phyloP scores from a whole-genome alignment of 2,113 vertebrate genomes.

The Carlito syrichta region DNA sequence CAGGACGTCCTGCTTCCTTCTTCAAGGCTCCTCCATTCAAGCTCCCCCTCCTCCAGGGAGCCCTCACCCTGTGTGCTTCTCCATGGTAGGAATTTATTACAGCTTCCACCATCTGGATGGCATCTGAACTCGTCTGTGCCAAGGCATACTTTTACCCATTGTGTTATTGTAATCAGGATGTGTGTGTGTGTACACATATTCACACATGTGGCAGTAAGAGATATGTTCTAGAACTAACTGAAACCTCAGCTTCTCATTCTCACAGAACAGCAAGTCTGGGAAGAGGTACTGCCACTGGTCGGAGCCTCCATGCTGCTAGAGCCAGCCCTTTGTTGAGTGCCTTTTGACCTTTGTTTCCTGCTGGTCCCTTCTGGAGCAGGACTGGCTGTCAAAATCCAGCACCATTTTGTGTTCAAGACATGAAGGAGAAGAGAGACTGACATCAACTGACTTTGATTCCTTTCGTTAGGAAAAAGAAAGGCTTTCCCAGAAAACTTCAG shows the following conservation, averaged over 20 bases:
- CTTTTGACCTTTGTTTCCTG: background rate
- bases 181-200: too few relatives aligned
- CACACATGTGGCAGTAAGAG: background rate
- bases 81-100: too few relatives aligned
- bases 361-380: background rate
- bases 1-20: background rate
- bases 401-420: background rate
- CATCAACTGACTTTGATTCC: too few relatives aligned
- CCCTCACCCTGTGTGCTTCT: background rate
- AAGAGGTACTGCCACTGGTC: rapidly evolving
- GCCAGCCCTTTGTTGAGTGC: background rate
- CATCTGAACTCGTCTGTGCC: rapidly evolving
- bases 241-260: background rate
- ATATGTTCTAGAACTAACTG: too few relatives aligned
- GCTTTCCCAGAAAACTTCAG: too few relatives aligned
- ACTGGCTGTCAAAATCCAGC: background rate
- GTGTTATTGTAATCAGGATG: rapidly evolving
- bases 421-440: background rate
- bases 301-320: background rate
- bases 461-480: background rate
- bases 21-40: rapidly evolving
- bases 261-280: background rate
- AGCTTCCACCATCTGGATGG: too few relatives aligned
- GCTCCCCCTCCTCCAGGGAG: background rate
- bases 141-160: background rate